Percentiles rank a stretch among this genome's conserved stretches.
These are phyloP conservation scores for Vanessa atalanta DNA, from an alignment of 1,140 invertebrate species.

Conservation along the genomic window DNA sequence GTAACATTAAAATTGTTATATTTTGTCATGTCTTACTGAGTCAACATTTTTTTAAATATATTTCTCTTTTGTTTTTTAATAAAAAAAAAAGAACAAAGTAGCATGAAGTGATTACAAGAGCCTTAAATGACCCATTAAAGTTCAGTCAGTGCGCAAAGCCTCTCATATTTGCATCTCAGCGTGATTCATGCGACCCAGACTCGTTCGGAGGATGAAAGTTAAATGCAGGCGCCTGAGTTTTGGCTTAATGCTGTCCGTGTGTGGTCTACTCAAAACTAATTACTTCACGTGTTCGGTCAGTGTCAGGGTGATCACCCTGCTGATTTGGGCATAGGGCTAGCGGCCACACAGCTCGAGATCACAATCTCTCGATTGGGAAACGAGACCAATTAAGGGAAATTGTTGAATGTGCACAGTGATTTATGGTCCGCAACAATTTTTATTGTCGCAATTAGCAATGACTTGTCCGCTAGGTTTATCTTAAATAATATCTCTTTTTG, in stretches of 20 bases:
- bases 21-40: not conserved
- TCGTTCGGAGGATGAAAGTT: conserved; percentile 55
- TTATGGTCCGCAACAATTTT: conserved; percentile 55
- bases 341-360: conserved; percentile 60
- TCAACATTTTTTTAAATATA: not conserved
- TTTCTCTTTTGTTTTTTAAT: not conserved
- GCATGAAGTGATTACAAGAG: not conserved
- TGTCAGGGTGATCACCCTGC: conserved; percentile 64
- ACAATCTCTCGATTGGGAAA: conserved; percentile 62
- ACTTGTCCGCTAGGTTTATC: conserved; percentile 43
- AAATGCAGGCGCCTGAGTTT: conserved; percentile 36
- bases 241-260: conserved; percentile 39
- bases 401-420: conserved; percentile 61
- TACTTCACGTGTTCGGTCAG: conserved; percentile 58
- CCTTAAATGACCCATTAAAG: not conserved
- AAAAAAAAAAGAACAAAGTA: not conserved
- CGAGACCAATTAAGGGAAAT: conserved; percentile 69
- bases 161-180: conserved; percentile 29
- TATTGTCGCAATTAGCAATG: conserved; percentile 55
- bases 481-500: conserved; percentile 41
- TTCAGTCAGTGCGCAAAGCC: conserved; percentile 23
- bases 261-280: conserved; percentile 64
- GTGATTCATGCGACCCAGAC: conserved; percentile 48
- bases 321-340: conserved; percentile 50
- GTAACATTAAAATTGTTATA: not conserved